phyloP scores from a whole-genome alignment of 2,113 vertebrate species.

The Sapayoa aenigma region DNA sequence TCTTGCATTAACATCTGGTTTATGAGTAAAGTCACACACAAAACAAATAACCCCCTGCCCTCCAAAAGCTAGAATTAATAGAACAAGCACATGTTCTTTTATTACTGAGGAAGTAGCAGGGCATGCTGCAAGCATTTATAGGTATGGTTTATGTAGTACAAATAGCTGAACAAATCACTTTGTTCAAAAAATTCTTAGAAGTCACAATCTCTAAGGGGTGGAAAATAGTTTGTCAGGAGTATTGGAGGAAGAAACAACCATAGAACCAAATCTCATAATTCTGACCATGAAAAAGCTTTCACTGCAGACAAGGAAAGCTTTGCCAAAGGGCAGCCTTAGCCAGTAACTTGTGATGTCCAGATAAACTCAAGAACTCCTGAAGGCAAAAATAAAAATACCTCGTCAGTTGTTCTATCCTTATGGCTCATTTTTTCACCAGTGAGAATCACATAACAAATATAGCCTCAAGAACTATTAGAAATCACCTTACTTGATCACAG shows the following conservation, averaged over 20 bases:
- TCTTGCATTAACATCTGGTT: slow-evolving; percentile 67
- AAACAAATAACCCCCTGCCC: slow-evolving; percentile 20
- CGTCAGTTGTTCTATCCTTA: not conserved
- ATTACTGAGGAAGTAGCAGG: slow-evolving; percentile 9
- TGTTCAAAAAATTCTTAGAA: not conserved
- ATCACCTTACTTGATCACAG: not conserved
- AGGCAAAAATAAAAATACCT: not conserved
- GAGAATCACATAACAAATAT: not conserved
- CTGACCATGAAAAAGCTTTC: not conserved
- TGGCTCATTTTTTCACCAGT: not conserved
- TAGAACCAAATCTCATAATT: not conserved
- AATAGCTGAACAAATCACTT: not conserved
- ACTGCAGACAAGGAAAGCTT: not conserved
- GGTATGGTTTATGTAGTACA: not conserved
- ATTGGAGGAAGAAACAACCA: not conserved
- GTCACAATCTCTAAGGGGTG: not conserved
- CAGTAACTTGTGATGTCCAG: not conserved
- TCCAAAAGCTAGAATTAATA: slow-evolving; percentile 52
- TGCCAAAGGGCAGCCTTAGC: not conserved
- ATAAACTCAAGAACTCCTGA: not conserved
- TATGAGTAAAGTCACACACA: slow-evolving; percentile 19
- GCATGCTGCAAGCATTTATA: slow-evolving; percentile 3
- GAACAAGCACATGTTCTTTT: slow-evolving; percentile 29
- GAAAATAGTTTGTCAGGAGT: not conserved
- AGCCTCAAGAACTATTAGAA: not conserved